Evolutionary conservation across 1,140 invertebrate species (phyloP), one percentile per base, ranked within the genome.

Genomic region (Homarus americanus): DNA sequence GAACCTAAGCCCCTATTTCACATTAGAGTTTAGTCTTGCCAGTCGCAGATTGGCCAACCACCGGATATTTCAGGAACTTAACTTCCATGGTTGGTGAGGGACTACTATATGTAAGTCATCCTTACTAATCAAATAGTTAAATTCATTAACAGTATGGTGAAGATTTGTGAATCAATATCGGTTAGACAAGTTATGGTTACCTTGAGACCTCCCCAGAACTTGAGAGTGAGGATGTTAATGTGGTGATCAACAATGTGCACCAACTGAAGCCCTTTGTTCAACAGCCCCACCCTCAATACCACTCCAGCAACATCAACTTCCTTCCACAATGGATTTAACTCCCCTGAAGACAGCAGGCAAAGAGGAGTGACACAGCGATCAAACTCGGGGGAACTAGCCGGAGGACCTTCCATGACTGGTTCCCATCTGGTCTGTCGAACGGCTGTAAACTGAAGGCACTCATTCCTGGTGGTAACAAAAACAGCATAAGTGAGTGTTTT

Each of bases 391-490:
- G 36, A 49, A 40, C 34, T 44, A 34, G n/a, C 10, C 9, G 24
- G 5, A 3, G 44, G 72, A 17, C 20, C n/a, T 7, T 53, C 49
- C 9, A 24, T 28, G n/a, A n/a, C 36, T 12, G 38, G 32, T 38
- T 89, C 79, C 87, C 87, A 89, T n/a, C 66, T 82, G n/a, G 78
- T 89, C 32, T 89, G 87, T 40, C 87, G 78, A 15, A 79, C 83
- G 28, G 87, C 40, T 53, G 32, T 82, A 7, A 89, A 72, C 79
- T 89, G 87, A 24, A 49, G 44, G 36, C 58, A 20, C 2, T 41
- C 76, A n/a, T 58, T 69, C 53, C 86, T 88, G 53, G n/a, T 63
- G 12, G 20, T 28, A 49, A n/a, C n/a, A n/a, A 58, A 58, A 0
- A 58, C 0, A 58, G 24, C 3, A 20, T 20, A 58, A 58, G 53